Evolutionary conservation across 2,113 vertebrate genomes (phyloP).

Genomic region (Rhinogobius similis): DNA sequence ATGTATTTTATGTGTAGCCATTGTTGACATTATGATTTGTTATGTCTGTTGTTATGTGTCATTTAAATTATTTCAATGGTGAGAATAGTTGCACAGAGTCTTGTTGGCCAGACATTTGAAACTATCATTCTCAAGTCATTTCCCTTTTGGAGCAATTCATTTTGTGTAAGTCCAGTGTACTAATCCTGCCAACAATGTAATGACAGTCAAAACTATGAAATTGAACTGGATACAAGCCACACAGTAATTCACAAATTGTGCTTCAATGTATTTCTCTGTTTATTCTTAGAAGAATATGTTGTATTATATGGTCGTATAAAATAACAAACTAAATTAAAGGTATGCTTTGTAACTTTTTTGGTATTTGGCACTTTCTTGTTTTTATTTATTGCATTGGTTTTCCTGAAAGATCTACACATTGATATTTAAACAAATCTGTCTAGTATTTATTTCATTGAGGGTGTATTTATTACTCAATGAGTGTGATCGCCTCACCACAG

Average conservation of each 20-base stretch:
- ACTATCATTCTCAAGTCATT: neutral
- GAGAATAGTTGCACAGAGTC: neutral
- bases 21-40: too few species aligned
- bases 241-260: neutral
- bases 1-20: neutral
- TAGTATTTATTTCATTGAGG: too few species aligned
- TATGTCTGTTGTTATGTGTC: too few species aligned
- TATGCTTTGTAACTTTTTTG: neutral
- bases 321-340: too few species aligned
- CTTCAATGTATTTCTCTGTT: neutral
- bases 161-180: neutral
- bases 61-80: too few species aligned
- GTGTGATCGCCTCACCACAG: too few species aligned
- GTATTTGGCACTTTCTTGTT: neutral
- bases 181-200: conserved; percentile 1
- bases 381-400: neutral
- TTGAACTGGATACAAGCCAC: neutral
- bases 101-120: neutral
- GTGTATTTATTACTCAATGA: too few species aligned
- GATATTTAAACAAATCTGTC: too few species aligned
- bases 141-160: neutral
- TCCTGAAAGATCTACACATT: too few species aligned
- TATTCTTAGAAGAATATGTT: neutral
- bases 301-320: neutral
- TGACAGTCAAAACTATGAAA: neutral